Percentiles rank a stretch among this genome's conserved stretches.
Evolutionary conservation across 2,888 invertebrate species (phyloP).

Genomic region (Eupithecia dodoneata): DNA sequence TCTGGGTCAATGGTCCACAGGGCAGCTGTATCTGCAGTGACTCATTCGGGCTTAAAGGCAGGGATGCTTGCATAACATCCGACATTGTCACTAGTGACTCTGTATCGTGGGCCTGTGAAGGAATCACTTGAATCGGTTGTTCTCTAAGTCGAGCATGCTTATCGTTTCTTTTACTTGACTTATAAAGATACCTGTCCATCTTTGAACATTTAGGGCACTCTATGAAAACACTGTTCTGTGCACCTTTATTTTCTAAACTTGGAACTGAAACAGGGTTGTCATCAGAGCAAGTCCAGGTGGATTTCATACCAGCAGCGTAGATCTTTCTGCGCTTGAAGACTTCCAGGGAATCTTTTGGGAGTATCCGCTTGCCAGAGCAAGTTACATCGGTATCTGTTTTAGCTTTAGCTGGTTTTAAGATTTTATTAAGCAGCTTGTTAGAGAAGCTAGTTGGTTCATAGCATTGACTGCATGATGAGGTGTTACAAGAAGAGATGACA

Average conservation of each 20-base stretch:
- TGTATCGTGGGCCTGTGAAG: background rate
- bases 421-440: conserved; percentile 49
- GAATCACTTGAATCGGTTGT: conserved; percentile 1
- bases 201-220: conserved; percentile 38
- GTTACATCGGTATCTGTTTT: conserved; percentile 36
- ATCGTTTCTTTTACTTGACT: background rate
- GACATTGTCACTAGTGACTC: background rate
- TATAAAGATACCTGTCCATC: conserved; percentile 32
- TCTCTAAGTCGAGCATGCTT: conserved; percentile 12
- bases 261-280: conserved; percentile 43
- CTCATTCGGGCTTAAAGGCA: background rate
- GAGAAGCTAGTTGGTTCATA: conserved; percentile 33
- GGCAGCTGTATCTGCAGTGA: background rate
- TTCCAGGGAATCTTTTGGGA: conserved; percentile 72
- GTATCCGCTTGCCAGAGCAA: conserved; percentile 46
- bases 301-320: conserved; percentile 60
- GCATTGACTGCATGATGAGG: conserved; percentile 51
- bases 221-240: conserved; percentile 38
- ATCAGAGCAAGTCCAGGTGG: conserved; percentile 53
- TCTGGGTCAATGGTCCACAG: background rate
- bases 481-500: conserved; percentile 56
- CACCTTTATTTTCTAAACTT: conserved; percentile 50
- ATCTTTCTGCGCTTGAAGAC: conserved; percentile 64
- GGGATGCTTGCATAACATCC: background rate
- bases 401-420: conserved; percentile 42